Percentiles rank a stretch among this genome's conserved stretches.
Evolutionary conservation across 2,888 invertebrate genomes (phyloP).

Genomic region (Eulithis testata): DNA sequence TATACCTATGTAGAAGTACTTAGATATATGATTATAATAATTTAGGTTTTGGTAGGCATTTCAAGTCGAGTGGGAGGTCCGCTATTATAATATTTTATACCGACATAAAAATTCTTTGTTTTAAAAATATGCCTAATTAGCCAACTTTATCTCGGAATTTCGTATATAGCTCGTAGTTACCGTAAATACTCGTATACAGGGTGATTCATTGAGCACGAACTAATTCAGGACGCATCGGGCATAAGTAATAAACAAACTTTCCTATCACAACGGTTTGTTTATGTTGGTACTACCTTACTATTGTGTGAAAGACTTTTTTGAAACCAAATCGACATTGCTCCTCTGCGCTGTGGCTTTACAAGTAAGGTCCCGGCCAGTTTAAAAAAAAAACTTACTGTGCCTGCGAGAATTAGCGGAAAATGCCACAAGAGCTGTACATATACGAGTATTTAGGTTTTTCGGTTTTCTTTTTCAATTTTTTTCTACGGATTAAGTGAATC

Average conservation of each 20-base stretch:
- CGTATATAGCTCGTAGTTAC: constrained; percentile 19
- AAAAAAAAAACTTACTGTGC: too few relatives aligned
- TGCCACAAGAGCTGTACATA: too few relatives aligned
- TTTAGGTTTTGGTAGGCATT: constrained; percentile 8
- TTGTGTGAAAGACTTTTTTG: too few relatives aligned
- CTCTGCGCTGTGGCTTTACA: too few relatives aligned
- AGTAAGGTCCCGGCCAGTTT: too few relatives aligned
- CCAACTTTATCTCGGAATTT: constrained; percentile 46
- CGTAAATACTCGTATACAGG: constrained; percentile 25
- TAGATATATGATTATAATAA: not conserved
- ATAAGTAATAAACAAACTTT: too few relatives aligned
- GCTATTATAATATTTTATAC: constrained; percentile 47
- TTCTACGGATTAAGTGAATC: not conserved
- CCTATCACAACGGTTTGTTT: too few relatives aligned
- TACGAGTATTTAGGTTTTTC: too few relatives aligned
- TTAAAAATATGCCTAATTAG: constrained; percentile 54
- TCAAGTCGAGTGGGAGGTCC: constrained; percentile 40
- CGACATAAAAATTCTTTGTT: constrained; percentile 55
- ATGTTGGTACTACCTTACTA: too few relatives aligned
- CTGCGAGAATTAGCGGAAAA: too few relatives aligned
- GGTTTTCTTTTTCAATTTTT: too few relatives aligned
- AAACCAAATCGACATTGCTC: too few relatives aligned
- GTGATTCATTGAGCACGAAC: constrained; percentile 1
- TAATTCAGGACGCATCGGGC: not conserved
- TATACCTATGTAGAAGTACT: not conserved